Percentiles rank a stretch among this genome's conserved stretches.
Conservation (phyloP, 2,113 vertebrate genomes). For the Channa argus region DNA sequence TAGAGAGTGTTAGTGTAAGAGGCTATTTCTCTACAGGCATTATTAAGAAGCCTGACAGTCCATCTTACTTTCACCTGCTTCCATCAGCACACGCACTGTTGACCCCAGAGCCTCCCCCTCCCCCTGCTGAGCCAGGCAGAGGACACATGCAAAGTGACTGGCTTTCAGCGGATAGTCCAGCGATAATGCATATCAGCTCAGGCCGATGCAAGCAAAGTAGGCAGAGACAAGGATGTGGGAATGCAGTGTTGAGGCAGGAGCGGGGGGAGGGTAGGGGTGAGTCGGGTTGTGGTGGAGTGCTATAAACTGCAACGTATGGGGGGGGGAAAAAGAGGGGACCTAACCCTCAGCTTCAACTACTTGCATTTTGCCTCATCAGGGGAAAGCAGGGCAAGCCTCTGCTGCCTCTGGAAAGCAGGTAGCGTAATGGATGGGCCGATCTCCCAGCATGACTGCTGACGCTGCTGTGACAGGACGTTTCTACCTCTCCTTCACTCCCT, state of each 20-base stretch:
- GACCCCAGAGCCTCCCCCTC: conserved; percentile 45
- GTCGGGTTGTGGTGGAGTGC: background rate
- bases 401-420: conserved; percentile 63
- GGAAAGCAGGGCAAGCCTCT: conserved; percentile 65
- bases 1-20: conserved; percentile 23
- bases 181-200: conserved; percentile 72
- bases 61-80: conserved; percentile 73
- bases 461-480: conserved; percentile 72
- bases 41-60: conserved; percentile 73
- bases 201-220: conserved; percentile 68
- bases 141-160: conserved; percentile 79
- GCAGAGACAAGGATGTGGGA: conserved; percentile 18
- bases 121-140: conserved; percentile 71
- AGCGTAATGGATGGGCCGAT: conserved; percentile 71
- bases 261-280: background rate
- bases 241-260: background rate
- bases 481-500: conserved; percentile 64
- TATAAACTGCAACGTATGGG: conserved; percentile 71
- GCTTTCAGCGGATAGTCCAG: conserved; percentile 64
- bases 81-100: conserved; percentile 70
- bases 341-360: conserved; percentile 55
- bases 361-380: conserved; percentile 74
- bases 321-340: conserved; percentile 53
- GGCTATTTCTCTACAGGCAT: conserved; percentile 57
- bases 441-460: conserved; percentile 72